Evolutionary conservation across 2,113 vertebrate genomes (phyloP), one percentile per base, ranked within the genome.

Genomic region (Turnix velox): DNA sequence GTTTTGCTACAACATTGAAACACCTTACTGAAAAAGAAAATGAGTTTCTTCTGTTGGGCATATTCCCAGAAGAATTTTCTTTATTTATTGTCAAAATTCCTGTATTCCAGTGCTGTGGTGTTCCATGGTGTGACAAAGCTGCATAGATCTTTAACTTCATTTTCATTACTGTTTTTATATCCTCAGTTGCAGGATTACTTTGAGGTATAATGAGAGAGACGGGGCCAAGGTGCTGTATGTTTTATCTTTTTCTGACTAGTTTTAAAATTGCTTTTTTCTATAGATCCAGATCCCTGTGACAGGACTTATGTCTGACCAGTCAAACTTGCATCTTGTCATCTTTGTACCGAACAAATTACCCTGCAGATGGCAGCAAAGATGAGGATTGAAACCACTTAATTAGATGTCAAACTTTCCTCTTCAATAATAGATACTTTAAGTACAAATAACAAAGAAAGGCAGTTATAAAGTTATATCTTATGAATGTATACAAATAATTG

Each of bases 361-460:
- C 93, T 81, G 93, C 92, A 94, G 93, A 43, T 93, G 95, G 92
- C 94, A 96, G 92, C 85, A 96, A 90, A 95, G 90, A 80, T 93
- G 90, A 88, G 73, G 76, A 63, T 55, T 90, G 73, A 80, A 77
- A 31, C 40, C 12, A 24, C 57, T 85, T 94, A 91, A 84, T 91
- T 68, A 76, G 45, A 49, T 25, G 45, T 73, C 65, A 67, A 42
- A 71, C 16, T 51, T 58, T 25, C 19, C 28, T 65, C 39, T 72
- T 83, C 66, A 57, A 19, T 18, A 63, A 9, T 19, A 68, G 30
- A 18, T 55, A 16, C 22, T 72, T 2, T 23, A 81, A 40, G 31
- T 81, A 45, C 17, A n/a, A 63, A 35, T 59, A 65, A 65, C 18
- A 20, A 68, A 52, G 52, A 51, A 73, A 61, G n/a, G n/a, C n/a